phyloP scores from a whole-genome alignment of 1,140 invertebrate species.

The Drosophila varians region DNA sequence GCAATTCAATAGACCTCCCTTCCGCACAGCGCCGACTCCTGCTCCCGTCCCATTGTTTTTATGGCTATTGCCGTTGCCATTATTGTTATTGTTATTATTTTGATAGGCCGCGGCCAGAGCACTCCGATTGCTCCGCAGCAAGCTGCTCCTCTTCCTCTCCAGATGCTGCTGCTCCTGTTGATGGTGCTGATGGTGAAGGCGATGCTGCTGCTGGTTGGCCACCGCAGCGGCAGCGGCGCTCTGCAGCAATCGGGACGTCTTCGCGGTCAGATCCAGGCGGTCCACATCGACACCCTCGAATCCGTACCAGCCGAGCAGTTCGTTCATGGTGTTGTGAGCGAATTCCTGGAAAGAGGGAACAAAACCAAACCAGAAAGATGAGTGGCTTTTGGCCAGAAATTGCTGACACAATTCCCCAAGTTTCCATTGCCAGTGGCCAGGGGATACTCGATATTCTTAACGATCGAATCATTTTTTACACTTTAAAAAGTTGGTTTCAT shows the following conservation, averaged over 20 bases:
- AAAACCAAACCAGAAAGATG: not conserved
- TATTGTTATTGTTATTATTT: constrained; percentile 62
- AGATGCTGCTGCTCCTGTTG: constrained; percentile 41
- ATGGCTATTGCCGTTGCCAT: constrained; percentile 28
- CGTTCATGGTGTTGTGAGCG: constrained; percentile 95
- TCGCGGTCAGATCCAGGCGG: constrained; percentile 81
- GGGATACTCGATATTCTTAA: constrained; percentile 7
- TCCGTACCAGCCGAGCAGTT: constrained; percentile 94
- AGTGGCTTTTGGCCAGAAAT: constrained; percentile 4
- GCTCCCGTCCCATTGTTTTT: constrained; percentile 38
- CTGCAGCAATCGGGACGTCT: constrained; percentile 73
- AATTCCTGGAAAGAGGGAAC: constrained; percentile 89
- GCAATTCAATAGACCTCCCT: constrained; percentile 17
- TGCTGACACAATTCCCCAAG: constrained; percentile 9
- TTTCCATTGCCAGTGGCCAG: constrained; percentile 1
- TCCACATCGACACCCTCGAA: constrained; percentile 89
- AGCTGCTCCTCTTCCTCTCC: constrained; percentile 46
- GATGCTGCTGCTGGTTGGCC: constrained; percentile 64
- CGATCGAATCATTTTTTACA: constrained; percentile 18
- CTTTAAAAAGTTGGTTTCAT: no score
- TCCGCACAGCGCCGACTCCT: constrained; percentile 19
- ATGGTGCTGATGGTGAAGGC: constrained; percentile 55
- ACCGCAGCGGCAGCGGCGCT: constrained; percentile 71
- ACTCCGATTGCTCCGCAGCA: constrained; percentile 61
- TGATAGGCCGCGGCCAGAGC: constrained; percentile 48